Conservation (phyloP, 1,140 invertebrate species). For the Bicyclus anynana region DNA sequence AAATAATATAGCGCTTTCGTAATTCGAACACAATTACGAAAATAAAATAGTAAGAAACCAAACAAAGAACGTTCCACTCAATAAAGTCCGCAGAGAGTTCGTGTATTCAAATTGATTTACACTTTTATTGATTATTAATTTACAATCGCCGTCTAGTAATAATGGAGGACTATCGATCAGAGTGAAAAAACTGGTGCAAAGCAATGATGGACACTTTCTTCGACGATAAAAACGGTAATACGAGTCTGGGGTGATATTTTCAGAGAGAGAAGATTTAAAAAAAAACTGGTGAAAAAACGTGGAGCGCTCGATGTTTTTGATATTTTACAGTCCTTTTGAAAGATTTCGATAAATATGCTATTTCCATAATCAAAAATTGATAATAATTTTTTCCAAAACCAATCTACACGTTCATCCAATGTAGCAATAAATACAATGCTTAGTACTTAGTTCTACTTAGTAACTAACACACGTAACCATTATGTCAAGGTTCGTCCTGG, state of each 20-base stretch:
- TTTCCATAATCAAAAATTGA: too few species aligned
- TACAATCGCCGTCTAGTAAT: conserved; percentile 8
- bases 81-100: not conserved
- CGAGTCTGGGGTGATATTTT: conserved; percentile 37
- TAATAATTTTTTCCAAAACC: too few species aligned
- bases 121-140: conserved; percentile 15
- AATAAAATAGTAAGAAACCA: not conserved
- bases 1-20: not conserved
- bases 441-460: too few species aligned
- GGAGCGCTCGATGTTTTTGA: too few species aligned
- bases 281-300: too few species aligned
- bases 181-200: not conserved
- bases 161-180: conserved; percentile 1
- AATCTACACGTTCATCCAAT: too few species aligned
- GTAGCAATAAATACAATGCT: too few species aligned
- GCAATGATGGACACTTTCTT: conserved; percentile 46
- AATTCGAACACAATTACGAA: not conserved
- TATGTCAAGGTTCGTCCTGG: too few species aligned
- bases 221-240: conserved; percentile 36
- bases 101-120: conserved; percentile 16
- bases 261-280: not conserved
- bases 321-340: too few species aligned
- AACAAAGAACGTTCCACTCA: not conserved
- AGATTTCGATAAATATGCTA: too few species aligned
- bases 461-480: too few species aligned